Evolutionary conservation across 2,888 invertebrate species (phyloP).

Genomic region (Teinopalpus imperialis): DNA sequence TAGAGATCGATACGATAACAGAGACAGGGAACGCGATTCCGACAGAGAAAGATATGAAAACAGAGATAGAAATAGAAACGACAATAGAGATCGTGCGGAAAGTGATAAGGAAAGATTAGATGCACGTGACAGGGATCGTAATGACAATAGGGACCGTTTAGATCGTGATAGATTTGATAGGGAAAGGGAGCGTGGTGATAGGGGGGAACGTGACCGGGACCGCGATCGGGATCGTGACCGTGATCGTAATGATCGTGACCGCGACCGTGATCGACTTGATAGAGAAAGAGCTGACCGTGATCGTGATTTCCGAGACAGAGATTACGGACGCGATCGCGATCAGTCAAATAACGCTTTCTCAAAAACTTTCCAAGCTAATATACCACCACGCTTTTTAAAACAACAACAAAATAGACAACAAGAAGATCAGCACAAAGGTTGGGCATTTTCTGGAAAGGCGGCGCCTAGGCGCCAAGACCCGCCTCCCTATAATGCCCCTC

Average conservation of each 20-base stretch:
- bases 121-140: constrained; percentile 56
- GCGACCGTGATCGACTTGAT: constrained; percentile 36
- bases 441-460: constrained; percentile 67
- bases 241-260: constrained; percentile 49
- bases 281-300: no score
- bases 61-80: constrained; percentile 40
- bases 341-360: constrained; percentile 85
- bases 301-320: constrained; percentile 42
- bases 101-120: constrained; percentile 46
- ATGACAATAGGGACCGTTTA: constrained; percentile 48
- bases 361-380: constrained; percentile 89
- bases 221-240: constrained; percentile 45
- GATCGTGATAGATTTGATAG: constrained; percentile 41
- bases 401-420: constrained; percentile 84
- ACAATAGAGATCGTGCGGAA: constrained; percentile 42
- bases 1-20: constrained; percentile 44
- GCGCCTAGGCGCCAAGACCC: constrained; percentile 65
- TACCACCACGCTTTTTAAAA: constrained; percentile 93
- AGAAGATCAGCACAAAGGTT: constrained; percentile 69
- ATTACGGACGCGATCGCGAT: constrained; percentile 72
- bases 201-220: constrained; percentile 33
- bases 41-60: constrained; percentile 36
- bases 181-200: constrained; percentile 41
- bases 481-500: constrained; percentile 63
- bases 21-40: constrained; percentile 48